Percentiles rank a stretch among this genome's conserved stretches.
Conservation (phyloP, 2,888 invertebrate species). For the Lochmaea capreae region DNA sequence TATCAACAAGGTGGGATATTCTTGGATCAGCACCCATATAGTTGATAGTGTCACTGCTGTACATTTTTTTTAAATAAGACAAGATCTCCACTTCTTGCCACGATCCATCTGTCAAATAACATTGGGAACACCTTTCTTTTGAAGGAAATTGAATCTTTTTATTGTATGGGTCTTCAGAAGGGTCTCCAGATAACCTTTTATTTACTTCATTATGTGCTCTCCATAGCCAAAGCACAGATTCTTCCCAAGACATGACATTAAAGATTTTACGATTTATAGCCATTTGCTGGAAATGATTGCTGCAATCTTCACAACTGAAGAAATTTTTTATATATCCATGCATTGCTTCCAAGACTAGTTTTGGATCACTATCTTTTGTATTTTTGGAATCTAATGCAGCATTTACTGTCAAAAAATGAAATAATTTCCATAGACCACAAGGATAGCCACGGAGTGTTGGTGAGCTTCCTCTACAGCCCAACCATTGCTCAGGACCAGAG, state of each 20-base stretch:
- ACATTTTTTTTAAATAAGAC: constrained; percentile 72
- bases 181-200: constrained; percentile 83
- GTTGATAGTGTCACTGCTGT: constrained; percentile 65
- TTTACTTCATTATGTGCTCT: constrained; percentile 94
- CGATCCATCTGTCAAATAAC: constrained; percentile 66
- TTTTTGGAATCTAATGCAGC: constrained; percentile 66
- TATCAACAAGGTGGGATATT: constrained; percentile 55
- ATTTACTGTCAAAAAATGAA: constrained; percentile 90
- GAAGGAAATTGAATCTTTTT: constrained; percentile 92
- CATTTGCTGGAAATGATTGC: constrained; percentile 90
- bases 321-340: constrained; percentile 90
- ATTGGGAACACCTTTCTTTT: constrained; percentile 74
- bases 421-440: constrained; percentile 96
- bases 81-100: constrained; percentile 76
- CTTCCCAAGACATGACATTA: constrained; percentile 76
- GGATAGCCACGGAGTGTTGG: constrained; percentile 85
- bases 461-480: constrained; percentile 85
- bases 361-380: constrained; percentile 68
- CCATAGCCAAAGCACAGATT: constrained; percentile 94
- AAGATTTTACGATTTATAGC: constrained; percentile 76
- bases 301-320: constrained; percentile 94
- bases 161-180: constrained; percentile 88
- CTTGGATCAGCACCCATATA: constrained; percentile 65
- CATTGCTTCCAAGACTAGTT: constrained; percentile 83
- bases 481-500: constrained; percentile 71